Evolutionary conservation across 2,113 vertebrate genomes (phyloP).

Genomic region (Cyanocitta stelleri): DNA sequence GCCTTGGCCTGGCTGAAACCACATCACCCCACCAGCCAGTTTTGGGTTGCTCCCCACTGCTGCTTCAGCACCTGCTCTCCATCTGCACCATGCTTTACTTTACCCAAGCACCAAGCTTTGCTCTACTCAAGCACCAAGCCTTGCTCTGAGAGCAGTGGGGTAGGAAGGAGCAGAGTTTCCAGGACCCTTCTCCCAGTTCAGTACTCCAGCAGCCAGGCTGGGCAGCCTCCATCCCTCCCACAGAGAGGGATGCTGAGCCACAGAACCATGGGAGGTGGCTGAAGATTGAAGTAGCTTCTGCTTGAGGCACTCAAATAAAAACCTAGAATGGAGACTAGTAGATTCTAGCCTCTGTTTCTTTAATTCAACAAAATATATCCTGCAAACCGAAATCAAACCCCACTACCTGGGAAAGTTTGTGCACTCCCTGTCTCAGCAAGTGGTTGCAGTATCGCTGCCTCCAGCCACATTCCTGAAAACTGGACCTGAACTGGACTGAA

Average conservation of each 20-base stretch:
- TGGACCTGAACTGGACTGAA: not conserved
- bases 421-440: not conserved
- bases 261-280: not conserved
- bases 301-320: not conserved
- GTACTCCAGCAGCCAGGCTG: not conserved
- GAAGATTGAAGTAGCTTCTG: not conserved
- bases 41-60: not conserved
- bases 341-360: not conserved
- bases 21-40: not conserved
- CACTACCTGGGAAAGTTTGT: not conserved
- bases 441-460: not conserved
- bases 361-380: not conserved
- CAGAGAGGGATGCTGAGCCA: not conserved
- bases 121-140: not conserved
- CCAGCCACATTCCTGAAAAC: not conserved
- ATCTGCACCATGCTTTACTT: not conserved
- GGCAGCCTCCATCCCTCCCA: not conserved
- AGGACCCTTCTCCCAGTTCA: not conserved
- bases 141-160: not conserved
- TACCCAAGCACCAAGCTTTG: not conserved
- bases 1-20: not conserved
- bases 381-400: not conserved
- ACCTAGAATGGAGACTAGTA: not conserved
- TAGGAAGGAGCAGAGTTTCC: not conserved
- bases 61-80: not conserved